Evolutionary conservation across 2,797 vertebrate genomes (phyloP).

Genomic region (Hylomyscus alleni): DNA sequence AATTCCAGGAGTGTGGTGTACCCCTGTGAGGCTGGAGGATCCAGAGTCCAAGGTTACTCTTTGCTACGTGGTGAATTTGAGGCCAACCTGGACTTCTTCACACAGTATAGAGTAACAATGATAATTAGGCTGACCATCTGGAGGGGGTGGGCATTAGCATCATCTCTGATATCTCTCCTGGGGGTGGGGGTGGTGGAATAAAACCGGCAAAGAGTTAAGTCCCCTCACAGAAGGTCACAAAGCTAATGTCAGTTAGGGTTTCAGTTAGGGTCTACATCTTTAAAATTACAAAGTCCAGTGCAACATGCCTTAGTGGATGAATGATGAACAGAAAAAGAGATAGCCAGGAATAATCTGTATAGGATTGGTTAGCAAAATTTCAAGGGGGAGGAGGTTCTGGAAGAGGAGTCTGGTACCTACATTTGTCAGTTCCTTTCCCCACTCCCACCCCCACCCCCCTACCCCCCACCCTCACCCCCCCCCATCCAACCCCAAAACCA

Average conservation of each 20-base stretch:
- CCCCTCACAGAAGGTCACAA: background rate
- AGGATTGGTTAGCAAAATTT: background rate
- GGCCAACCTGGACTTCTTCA: background rate
- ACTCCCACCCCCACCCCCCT: background rate
- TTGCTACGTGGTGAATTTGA: background rate
- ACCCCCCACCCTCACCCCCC: background rate
- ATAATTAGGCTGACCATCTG: background rate
- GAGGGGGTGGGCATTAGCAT: background rate
- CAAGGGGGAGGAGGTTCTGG: background rate
- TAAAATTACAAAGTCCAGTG: background rate
- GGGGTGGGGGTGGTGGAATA: background rate
- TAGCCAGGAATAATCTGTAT: background rate
- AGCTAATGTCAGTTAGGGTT: background rate
- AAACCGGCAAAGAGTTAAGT: conserved; percentile 7
- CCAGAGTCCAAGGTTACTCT: background rate
- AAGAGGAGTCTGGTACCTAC: background rate
- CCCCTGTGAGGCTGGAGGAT: background rate
- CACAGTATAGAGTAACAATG: background rate
- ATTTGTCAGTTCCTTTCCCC: background rate
- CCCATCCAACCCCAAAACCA: too few species aligned
- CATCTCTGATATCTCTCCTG: background rate
- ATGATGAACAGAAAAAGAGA: background rate
- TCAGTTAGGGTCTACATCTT: background rate
- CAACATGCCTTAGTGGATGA: background rate
- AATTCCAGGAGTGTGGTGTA: background rate